A percentile compares a stretch with the other conserved stretches of the same genome.
Evolutionary conservation across 1,140 invertebrate genomes (phyloP).

Genomic region (Drosophila truncata): DNA sequence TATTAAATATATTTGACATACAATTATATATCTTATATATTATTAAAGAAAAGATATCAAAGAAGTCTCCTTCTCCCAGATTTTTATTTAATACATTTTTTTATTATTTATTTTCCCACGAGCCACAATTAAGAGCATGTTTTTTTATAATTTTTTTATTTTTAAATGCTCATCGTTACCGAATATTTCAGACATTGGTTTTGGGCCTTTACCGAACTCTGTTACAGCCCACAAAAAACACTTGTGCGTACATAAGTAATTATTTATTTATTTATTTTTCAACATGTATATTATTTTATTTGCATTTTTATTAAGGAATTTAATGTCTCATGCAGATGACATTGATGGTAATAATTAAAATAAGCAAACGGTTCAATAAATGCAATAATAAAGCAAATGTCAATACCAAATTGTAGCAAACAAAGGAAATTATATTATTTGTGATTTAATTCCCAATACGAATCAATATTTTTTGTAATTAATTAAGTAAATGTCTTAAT

Average conservation of each 20-base stretch:
- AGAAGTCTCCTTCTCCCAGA: background rate
- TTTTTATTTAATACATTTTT: background rate
- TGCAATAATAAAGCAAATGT: background rate
- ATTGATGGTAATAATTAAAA: conserved; percentile 19
- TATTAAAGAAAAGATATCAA: background rate
- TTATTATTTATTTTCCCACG: conserved; percentile 2
- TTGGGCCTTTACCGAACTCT: conserved; percentile 14
- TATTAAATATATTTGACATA: background rate
- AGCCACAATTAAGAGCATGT: conserved; percentile 6
- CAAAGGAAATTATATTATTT: background rate
- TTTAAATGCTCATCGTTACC: background rate
- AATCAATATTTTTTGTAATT: background rate
- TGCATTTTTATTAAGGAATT: conserved; percentile 3
- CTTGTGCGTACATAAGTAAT: background rate
- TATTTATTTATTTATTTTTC: conserved; percentile 25
- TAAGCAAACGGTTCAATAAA: conserved; percentile 26
- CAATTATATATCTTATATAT: background rate
- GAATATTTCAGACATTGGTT: conserved; percentile 2
- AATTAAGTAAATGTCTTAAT: background rate
- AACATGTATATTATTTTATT: background rate
- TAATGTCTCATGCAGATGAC: background rate
- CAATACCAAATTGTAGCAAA: background rate
- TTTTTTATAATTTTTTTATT: conserved; percentile 17
- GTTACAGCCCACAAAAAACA: background rate
- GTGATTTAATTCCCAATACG: background rate